Percentiles rank a stretch among this genome's conserved stretches.
Conservation (phyloP, 2,113 vertebrate genomes). For the Lamprologus callipterus region DNA sequence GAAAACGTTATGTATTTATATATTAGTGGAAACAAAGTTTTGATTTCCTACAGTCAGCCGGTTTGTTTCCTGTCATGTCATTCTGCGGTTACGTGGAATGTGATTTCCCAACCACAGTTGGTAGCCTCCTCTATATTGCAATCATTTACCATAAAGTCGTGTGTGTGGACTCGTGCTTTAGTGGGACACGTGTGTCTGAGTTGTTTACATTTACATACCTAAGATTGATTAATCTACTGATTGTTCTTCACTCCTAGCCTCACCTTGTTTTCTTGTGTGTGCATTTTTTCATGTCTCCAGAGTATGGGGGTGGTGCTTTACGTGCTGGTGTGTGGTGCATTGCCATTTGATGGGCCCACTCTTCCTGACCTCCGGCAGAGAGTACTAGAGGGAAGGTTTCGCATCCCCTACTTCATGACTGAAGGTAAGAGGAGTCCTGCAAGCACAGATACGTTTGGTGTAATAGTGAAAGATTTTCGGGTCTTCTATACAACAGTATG, state of each 20-base stretch:
- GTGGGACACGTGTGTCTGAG: neutral
- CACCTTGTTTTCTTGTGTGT: neutral
- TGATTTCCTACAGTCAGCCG: neutral
- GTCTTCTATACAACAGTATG: neutral
- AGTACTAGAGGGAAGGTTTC: slow-evolving; percentile 94
- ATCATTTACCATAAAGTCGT: neutral
- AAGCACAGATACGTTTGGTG: neutral
- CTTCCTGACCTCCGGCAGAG: slow-evolving; percentile 92
- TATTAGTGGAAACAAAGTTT: neutral
- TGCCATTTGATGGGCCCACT: slow-evolving; percentile 95
- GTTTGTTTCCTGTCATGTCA: neutral
- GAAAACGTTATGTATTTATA: neutral
- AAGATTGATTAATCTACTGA: neutral
- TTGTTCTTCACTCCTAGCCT: neutral
- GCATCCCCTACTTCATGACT: slow-evolving; percentile 99
- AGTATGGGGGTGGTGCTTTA: slow-evolving; percentile 98
- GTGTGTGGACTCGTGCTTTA: neutral
- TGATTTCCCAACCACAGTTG: neutral
- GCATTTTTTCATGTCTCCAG: slow-evolving; percentile 56
- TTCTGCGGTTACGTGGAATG: neutral
- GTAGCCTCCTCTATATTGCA: neutral
- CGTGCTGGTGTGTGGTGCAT: slow-evolving; percentile 91
- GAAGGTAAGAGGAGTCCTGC: slow-evolving; percentile 79
- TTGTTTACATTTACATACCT: neutral
- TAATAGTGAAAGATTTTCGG: neutral